phyloP scores from a whole-genome alignment of 1,140 invertebrate genomes.

The Heliconius congener region DNA sequence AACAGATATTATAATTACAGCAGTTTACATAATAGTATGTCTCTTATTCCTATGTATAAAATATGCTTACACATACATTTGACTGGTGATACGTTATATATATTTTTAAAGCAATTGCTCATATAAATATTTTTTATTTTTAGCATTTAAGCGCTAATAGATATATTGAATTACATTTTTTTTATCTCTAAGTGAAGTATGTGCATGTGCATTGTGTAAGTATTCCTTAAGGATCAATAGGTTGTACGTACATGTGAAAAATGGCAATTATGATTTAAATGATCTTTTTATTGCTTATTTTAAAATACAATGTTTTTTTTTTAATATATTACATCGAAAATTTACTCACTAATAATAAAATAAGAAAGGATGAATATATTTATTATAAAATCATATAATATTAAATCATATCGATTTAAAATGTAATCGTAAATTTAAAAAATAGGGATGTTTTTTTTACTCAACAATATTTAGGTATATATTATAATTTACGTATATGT shows the following conservation, averaged over 20 bases:
- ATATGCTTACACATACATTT: neutral
- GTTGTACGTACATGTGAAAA: neutral
- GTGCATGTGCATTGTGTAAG: slow-evolving; percentile 10
- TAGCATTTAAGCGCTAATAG: too few species aligned
- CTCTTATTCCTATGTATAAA: neutral
- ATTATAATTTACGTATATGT: neutral
- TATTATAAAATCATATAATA: too few species aligned
- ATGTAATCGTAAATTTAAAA: too few species aligned
- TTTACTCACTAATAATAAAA: neutral
- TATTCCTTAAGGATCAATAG: neutral
- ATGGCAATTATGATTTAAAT: neutral
- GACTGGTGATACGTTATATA: too few species aligned
- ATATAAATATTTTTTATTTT: too few species aligned
- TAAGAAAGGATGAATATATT: too few species aligned
- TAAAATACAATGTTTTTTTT: neutral
- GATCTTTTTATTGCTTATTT: neutral
- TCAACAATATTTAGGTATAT: neutral
- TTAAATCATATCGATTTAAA: too few species aligned
- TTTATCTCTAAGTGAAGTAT: neutral
- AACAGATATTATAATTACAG: neutral
- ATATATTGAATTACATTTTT: neutral
- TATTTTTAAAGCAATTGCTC: too few species aligned
- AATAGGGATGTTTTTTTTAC: neutral
- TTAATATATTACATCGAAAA: neutral
- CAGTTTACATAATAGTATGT: neutral